A percentile compares a stretch with the other conserved stretches of the same genome.
Conservation (phyloP, 2,888 invertebrate species). For the Nemapogon koenigi region DNA sequence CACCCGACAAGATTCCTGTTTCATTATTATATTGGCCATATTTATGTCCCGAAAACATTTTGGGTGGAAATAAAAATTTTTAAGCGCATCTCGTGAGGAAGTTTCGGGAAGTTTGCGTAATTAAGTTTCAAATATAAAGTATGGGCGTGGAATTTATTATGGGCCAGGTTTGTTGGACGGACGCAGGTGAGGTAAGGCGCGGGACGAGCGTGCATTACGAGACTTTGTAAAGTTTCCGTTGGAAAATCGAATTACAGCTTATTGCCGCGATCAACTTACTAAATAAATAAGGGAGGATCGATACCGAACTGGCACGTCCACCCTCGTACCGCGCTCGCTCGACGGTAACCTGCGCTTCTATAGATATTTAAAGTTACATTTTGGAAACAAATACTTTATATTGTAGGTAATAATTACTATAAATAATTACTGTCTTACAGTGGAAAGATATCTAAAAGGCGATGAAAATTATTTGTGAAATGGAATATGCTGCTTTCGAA, state of each 20-base stretch:
- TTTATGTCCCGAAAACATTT: too few relatives aligned
- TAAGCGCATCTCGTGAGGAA: neutral
- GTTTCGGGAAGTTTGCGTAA: slow-evolving; percentile 3
- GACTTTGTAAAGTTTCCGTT: slow-evolving; percentile 4
- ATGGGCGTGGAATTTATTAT: slow-evolving; percentile 4
- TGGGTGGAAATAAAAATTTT: neutral
- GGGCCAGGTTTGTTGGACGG: slow-evolving; percentile 6
- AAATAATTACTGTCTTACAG: too few relatives aligned
- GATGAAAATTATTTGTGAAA: too few relatives aligned
- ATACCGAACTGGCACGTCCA: neutral
- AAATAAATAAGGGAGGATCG: slow-evolving; percentile 11
- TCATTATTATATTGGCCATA: neutral
- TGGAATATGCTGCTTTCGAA: too few relatives aligned
- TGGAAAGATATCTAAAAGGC: too few relatives aligned
- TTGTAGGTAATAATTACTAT: too few relatives aligned
- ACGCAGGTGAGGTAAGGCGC: slow-evolving; percentile 3
- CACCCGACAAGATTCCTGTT: neutral
- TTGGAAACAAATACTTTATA: too few relatives aligned
- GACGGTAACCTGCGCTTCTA: too few relatives aligned
- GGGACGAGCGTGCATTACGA: slow-evolving; percentile 7
- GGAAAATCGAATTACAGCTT: slow-evolving; percentile 10
- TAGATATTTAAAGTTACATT: too few relatives aligned
- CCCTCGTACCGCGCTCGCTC: neutral
- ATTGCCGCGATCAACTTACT: slow-evolving; percentile 11
- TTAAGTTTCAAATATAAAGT: slow-evolving; percentile 4